phyloP scores from a whole-genome alignment of 2,888 invertebrate species.

The Calameuta filiformis region DNA sequence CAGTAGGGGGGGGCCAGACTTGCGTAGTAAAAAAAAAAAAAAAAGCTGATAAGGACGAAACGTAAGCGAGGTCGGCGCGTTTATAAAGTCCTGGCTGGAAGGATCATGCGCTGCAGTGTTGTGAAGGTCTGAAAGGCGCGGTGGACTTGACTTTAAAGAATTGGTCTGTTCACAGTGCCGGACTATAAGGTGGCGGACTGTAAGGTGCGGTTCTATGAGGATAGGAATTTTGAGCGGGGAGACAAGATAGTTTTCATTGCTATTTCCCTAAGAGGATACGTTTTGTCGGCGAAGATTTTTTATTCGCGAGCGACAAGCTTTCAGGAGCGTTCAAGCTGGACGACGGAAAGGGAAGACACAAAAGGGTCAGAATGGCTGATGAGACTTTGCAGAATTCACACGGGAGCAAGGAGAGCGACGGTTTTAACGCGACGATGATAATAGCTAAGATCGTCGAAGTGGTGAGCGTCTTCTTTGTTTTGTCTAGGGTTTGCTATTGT shows the following conservation, averaged over 20 bases:
- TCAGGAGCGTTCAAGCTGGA: slow-evolving; percentile 57
- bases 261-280: background rate
- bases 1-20: background rate
- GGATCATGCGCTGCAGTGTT: background rate
- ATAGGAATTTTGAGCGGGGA: background rate
- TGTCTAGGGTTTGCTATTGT: slow-evolving; percentile 4
- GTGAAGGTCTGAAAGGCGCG: background rate
- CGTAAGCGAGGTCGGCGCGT: background rate
- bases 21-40: background rate
- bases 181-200: background rate
- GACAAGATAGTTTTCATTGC: background rate
- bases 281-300: background rate
- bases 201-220: background rate
- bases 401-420: slow-evolving; percentile 69
- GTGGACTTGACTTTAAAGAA: background rate
- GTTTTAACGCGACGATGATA: slow-evolving; percentile 66
- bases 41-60: background rate
- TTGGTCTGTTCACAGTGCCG: background rate
- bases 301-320: background rate
- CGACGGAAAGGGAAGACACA: slow-evolving; percentile 60
- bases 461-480: slow-evolving; percentile 64
- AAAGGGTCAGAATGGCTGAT: slow-evolving; percentile 74
- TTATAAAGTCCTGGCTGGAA: background rate
- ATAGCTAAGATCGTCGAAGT: slow-evolving; percentile 73
- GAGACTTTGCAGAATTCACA: slow-evolving; percentile 69